Conservation (phyloP, 2,113 vertebrate species). For the Hypocryptadius cinnamomeus region DNA sequence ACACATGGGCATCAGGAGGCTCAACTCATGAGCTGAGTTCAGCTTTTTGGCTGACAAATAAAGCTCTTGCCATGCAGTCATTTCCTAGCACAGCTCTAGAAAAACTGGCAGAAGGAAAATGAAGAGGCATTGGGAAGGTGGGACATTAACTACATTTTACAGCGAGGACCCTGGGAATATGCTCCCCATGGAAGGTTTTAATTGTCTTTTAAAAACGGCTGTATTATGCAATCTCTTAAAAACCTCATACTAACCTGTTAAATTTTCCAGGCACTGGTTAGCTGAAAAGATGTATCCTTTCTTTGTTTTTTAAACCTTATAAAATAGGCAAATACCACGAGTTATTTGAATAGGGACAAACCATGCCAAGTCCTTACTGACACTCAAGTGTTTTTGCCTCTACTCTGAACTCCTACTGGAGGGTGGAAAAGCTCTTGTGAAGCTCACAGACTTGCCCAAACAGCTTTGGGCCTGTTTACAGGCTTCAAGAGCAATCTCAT, state of each 20-base stretch:
- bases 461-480: constrained; percentile 17
- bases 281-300: background rate
- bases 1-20: background rate
- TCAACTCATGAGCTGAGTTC: background rate
- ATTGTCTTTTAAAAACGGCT: background rate
- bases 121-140: background rate
- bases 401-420: background rate
- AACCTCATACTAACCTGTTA: constrained; percentile 19
- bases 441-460: constrained; percentile 35
- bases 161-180: background rate
- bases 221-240: constrained; percentile 11
- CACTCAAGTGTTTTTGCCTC: background rate
- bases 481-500: background rate
- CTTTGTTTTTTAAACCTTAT: background rate
- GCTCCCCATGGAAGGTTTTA: background rate
- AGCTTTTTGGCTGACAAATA: background rate
- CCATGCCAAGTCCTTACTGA: constrained; percentile 21
- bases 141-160: background rate
- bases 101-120: background rate
- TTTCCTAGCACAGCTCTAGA: background rate
- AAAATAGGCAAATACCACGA: constrained; percentile 39
- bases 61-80: background rate
- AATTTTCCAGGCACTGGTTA: constrained; percentile 33
- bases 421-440: background rate
- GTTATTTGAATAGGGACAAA: constrained; percentile 34